Base-by-base conservation (phyloP, 1,140 invertebrate genomes). In the Camponotus pennsylvanicus region DNA sequence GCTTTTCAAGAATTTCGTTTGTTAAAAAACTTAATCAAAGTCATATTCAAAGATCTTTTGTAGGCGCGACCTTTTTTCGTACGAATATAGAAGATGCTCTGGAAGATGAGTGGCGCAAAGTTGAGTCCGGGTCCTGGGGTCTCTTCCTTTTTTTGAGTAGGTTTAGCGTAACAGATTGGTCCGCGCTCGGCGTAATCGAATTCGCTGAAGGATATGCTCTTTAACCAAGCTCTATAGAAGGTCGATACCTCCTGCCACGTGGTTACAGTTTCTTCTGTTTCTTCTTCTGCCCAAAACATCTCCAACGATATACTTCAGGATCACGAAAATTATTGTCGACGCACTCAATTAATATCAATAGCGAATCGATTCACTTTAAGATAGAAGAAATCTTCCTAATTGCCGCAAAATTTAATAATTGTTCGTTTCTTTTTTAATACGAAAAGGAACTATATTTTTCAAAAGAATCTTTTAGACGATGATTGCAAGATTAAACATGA, bases 121-220 rank as follows among this genome's bases (percentile, higher is more conserved):
- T 95, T 92, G 5, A 96, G 91, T 18, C 95, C 96, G 37, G 94
- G 91, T 37, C 92, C 94, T 27, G 92, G 92, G 86, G 93, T 92
- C 40, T 88, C 73, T 32, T 82, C 67, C 21, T 70, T 80, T 40
- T 82, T 66, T 8, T 55, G 55, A 59, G 27, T 18, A 32, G 37
- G 27, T 34, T 55, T 84, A 21, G 40, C 45, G 84, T 91, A 92
- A 86, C 96, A 96, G 63, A 97, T 95, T 1, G 97, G 96, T 40
- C 93, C 93, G 6, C 67, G 88, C 86, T 96, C 97, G 71, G 96
- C 95, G 73, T 94, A 95, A 93, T 97, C 97, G 66, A 96, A 91
- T 87, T 97, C 96, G 18, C 97, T 97, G 86, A 97, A 96, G 34
- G 97, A 96, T 78, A 97, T 93, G 79, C 94, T 95, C 92, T 97